Evolutionary conservation across 2,113 vertebrate genomes (phyloP).

Genomic region (Sturnira hondurensis): DNA sequence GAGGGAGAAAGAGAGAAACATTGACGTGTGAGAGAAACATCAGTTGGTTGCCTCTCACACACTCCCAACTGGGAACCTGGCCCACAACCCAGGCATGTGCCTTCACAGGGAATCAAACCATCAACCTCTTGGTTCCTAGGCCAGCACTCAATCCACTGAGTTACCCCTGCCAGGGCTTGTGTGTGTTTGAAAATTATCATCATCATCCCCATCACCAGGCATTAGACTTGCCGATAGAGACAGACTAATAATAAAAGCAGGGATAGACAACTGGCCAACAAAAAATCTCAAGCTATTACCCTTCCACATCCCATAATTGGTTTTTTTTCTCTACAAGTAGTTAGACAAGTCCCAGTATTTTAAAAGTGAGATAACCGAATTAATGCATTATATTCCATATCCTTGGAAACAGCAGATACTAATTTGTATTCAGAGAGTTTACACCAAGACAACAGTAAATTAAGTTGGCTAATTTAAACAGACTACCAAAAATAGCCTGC

Average conservation of each 20-base stretch:
- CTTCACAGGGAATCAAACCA: no score
- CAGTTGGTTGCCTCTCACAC: no score
- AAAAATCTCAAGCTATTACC: not conserved
- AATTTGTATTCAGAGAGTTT: not conserved
- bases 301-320: not conserved
- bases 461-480: not conserved
- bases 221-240: not conserved
- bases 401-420: not conserved
- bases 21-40: no score
- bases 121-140: no score
- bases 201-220: not conserved
- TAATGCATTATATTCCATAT: not conserved
- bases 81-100: no score
- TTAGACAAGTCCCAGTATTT: not conserved
- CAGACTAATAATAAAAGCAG: not conserved
- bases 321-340: not conserved
- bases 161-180: no score
- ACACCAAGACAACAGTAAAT: not conserved
- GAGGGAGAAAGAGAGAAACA: no score
- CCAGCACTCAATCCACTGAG: no score
- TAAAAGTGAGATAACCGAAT: not conserved
- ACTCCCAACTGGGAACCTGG: no score
- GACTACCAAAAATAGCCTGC: not conserved
- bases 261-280: not conserved
- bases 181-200: not conserved